Evolutionary conservation across 2,888 invertebrate genomes (phyloP).

Genomic region (Pachymerium ferrugineum): DNA sequence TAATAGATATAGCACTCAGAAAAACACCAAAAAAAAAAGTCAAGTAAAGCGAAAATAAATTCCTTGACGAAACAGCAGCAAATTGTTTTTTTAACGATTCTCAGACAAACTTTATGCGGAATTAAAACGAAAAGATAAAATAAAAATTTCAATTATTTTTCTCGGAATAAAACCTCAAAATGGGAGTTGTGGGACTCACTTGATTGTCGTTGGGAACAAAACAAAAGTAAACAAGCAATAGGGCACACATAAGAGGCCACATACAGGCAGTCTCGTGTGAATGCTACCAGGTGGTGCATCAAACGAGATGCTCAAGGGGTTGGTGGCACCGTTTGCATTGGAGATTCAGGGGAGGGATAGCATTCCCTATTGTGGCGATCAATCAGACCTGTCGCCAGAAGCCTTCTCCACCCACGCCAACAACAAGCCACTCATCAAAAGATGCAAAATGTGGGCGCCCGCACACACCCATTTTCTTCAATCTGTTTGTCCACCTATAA

Average conservation of each 20-base stretch:
- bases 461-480: background rate
- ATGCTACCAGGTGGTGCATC: background rate
- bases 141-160: background rate
- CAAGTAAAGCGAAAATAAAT: too few relatives aligned
- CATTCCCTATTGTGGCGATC: background rate
- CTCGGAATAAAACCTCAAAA: background rate
- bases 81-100: background rate
- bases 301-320: background rate
- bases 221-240: background rate
- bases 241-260: conserved; percentile 1
- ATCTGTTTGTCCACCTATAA: background rate
- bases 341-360: background rate
- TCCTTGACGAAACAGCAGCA: too few relatives aligned
- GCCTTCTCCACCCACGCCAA: background rate
- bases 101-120: too few relatives aligned
- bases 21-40: too few relatives aligned
- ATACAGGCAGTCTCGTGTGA: background rate
- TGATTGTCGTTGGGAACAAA: background rate
- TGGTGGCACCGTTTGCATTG: background rate
- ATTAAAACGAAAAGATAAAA: too few relatives aligned
- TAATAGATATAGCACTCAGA: too few relatives aligned
- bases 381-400: background rate
- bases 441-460: background rate
- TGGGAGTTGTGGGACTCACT: background rate
- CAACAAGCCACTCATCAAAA: background rate